A percentile compares a stretch with the other conserved stretches of the same genome.
phyloP scores from a whole-genome alignment of 2,797 vertebrate genomes.

The Orientallactaga sibirica region DNA sequence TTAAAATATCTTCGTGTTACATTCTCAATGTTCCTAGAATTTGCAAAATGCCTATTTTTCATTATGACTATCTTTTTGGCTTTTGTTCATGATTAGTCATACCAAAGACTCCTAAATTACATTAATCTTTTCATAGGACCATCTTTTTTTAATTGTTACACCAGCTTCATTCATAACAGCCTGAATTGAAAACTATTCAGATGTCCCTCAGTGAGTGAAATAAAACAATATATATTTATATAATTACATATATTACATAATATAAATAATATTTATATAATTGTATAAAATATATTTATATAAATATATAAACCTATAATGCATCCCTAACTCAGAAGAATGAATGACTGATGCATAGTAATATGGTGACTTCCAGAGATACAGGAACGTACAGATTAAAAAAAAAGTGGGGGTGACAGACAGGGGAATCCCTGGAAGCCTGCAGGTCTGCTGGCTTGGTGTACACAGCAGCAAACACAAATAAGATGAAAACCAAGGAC shows the following conservation, averaged over 20 bases:
- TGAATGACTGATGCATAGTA: not conserved
- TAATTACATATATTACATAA: too few species aligned
- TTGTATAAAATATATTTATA: too few species aligned
- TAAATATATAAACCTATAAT: not conserved
- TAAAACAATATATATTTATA: not conserved
- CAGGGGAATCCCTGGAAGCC: too few species aligned
- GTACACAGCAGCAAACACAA: too few species aligned
- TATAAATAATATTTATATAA: too few species aligned
- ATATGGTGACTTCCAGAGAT: not conserved
- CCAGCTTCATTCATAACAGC: not conserved
- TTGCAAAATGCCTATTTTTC: not conserved
- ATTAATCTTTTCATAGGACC: not conserved
- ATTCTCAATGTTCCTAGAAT: not conserved
- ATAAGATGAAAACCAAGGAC: too few species aligned
- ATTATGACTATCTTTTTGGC: not conserved
- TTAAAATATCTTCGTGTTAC: not conserved
- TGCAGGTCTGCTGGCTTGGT: too few species aligned
- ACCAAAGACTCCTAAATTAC: not conserved
- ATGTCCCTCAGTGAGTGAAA: too few species aligned
- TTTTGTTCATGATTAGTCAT: not conserved
- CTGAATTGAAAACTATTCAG: too few species aligned
- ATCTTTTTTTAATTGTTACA: not conserved
- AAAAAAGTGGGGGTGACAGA: too few species aligned
- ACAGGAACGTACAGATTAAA: not conserved
- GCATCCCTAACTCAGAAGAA: not conserved